Evolutionary conservation across 2,888 invertebrate species (phyloP).

Genomic region (Pemphredon lugubris): DNA sequence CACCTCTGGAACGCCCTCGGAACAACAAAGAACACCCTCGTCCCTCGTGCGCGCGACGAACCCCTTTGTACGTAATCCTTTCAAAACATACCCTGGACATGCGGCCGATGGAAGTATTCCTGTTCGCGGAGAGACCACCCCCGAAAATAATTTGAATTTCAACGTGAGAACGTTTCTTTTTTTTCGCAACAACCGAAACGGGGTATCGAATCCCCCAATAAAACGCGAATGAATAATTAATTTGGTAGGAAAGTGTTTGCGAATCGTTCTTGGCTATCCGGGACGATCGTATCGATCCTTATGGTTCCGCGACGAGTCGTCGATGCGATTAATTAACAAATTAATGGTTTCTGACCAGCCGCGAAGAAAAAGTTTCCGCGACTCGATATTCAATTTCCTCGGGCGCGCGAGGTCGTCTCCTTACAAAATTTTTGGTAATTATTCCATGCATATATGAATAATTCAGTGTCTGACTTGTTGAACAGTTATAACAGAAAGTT

Average conservation of each 20-base stretch:
- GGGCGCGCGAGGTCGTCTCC: too few relatives aligned
- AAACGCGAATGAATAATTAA: constrained; percentile 41
- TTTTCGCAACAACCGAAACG: constrained; percentile 7
- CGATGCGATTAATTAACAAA: too few relatives aligned
- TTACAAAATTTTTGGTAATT: too few relatives aligned
- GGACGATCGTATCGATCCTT: too few relatives aligned
- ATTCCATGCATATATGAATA: too few relatives aligned
- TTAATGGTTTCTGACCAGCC: too few relatives aligned
- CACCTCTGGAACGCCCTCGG: constrained; percentile 18
- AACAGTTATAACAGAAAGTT: constrained; percentile 33
- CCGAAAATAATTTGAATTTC: constrained; percentile 48
- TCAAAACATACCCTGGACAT: constrained; percentile 46
- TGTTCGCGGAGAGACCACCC: constrained; percentile 14
- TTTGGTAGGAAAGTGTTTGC: background rate
- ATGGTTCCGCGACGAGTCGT: too few relatives aligned
- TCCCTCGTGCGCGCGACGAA: constrained; percentile 17
- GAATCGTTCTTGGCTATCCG: background rate
- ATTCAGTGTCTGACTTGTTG: constrained; percentile 42
- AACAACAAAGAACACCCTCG: constrained; percentile 54
- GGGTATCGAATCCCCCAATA: constrained; percentile 5
- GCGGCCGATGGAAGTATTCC: constrained; percentile 36
- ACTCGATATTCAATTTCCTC: too few relatives aligned
- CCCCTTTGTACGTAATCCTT: constrained; percentile 47
- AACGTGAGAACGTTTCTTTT: constrained; percentile 35
- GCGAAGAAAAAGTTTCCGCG: too few relatives aligned